Base-by-base conservation (phyloP, 1,140 invertebrate genomes). In the Ceratosolen solmsi region DNA sequence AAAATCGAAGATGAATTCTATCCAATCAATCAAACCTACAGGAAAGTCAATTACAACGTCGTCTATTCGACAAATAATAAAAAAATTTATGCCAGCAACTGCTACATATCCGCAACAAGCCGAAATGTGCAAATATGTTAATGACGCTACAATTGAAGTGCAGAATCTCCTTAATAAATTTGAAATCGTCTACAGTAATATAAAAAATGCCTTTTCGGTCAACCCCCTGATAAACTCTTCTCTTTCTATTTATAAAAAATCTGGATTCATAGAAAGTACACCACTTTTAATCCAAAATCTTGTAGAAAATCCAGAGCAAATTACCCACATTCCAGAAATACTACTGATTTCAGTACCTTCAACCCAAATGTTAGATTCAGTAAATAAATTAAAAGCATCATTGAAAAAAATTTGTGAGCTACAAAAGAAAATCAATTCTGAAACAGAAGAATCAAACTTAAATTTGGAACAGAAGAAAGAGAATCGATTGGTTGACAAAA, bases 221-320 rank as follows among this genome's bases (percentile, higher is more conserved):
- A 46, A 20, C 15, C n/a, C 68, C 1, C 25, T n/a, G 38, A 11
- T 27, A 63, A 22, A 30, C 1, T 30, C 54, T 8, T 1, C 25
- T 38, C 1, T 49, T 54, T 33, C 63, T 27, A 13, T 25, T 7
- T 63, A 27, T 36, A 25, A 49, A n/a, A 80, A 46, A 30, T 9
- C 38, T 15, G n/a, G 54, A n/a, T 30, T 80, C 11, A 22, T 80
- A 46, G 71, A 80, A 70, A 81, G 36, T 41, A 72, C 79, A 20
- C 72, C 79, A 54, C 20, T 27, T 20, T 33, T 81, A 11, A 74
- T 81, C 17, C 58, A 81, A 56, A 68, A 33, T 65, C 13, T 81
- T 22, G 63, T 81, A 17, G 72, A 81, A 25, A 81, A 81, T 75
- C 79, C 79, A 49, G 79, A 74, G 9, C 79, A 81, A 22, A 81